phyloP scores from a whole-genome alignment of 92 coral and sea anemone genomes.

The Paramuricea clavata region DNA sequence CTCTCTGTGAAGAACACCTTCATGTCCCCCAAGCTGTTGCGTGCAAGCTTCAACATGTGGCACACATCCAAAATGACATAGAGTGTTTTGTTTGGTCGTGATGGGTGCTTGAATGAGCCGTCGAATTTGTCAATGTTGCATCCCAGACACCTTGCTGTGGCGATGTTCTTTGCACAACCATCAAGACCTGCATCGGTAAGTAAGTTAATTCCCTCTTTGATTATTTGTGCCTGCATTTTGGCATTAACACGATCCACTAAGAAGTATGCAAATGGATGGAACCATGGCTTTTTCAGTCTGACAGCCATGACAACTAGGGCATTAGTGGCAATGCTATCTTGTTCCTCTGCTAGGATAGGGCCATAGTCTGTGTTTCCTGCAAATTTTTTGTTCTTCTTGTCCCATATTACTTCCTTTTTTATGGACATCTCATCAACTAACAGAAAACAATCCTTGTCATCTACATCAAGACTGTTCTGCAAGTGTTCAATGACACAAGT shows the following conservation, averaged over 20 bases:
- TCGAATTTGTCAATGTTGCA: neutral
- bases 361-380: too few species aligned
- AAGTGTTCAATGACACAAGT: too few species aligned
- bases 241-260: neutral
- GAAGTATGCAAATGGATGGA: constrained; percentile 37
- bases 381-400: too few species aligned
- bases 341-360: too few species aligned
- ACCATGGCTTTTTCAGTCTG: constrained; percentile 30
- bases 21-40: constrained; percentile 15
- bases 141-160: constrained; percentile 4
- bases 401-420: too few species aligned
- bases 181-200: constrained; percentile 5
- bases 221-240: constrained; percentile 13
- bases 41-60: too few species aligned
- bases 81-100: constrained; percentile 19
- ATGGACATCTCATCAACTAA: too few species aligned
- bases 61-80: constrained; percentile 2
- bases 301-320: constrained; percentile 23
- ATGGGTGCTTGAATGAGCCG: constrained; percentile 16
- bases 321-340: neutral
- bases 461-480: too few species aligned
- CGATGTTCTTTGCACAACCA: too few species aligned
- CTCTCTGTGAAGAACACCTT: neutral
- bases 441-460: too few species aligned
- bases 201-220: constrained; percentile 32